A percentile compares a stretch with the other conserved stretches of the same genome.
Evolutionary conservation across 2,113 vertebrate species (phyloP).

Genomic region (Albula goreensis): DNA sequence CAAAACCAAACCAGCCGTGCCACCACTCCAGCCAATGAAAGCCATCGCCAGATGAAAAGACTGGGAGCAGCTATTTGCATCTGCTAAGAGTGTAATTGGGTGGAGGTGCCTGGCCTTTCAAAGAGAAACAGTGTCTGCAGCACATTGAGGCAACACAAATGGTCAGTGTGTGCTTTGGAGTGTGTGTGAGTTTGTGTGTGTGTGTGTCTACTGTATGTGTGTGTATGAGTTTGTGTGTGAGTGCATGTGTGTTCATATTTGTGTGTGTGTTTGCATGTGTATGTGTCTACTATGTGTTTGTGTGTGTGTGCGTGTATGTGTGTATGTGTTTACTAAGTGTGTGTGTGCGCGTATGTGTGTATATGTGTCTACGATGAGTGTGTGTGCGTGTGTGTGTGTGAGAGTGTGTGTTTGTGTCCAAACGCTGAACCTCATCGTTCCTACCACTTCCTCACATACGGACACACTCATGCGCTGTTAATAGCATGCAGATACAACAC

Average conservation of each 20-base stretch:
- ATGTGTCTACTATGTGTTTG: no score
- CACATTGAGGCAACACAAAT: constrained; percentile 8
- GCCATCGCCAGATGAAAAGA: neutral
- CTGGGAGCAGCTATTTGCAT: neutral
- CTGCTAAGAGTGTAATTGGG: neutral
- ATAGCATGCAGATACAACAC: neutral
- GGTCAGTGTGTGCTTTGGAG: neutral
- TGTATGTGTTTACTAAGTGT: constrained; percentile 13
- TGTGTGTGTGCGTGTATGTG: constrained; percentile 2
- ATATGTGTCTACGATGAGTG: constrained; percentile 12
- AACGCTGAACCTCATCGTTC: neutral
- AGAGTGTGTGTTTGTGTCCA: constrained; percentile 14
- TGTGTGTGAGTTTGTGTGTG: neutral
- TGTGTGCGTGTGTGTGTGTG: neutral
- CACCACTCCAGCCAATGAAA: neutral
- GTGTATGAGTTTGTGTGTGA: neutral
- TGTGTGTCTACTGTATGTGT: no score
- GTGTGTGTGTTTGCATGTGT: neutral
- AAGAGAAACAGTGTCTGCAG: neutral
- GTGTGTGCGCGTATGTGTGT: neutral
- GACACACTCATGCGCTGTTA: neutral
- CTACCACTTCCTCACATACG: neutral
- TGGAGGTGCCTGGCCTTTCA: neutral
- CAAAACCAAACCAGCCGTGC: neutral
- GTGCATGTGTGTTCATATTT: neutral